phyloP scores from a whole-genome alignment of 1,140 invertebrate genomes.

The Hypothenemus hampei region DNA sequence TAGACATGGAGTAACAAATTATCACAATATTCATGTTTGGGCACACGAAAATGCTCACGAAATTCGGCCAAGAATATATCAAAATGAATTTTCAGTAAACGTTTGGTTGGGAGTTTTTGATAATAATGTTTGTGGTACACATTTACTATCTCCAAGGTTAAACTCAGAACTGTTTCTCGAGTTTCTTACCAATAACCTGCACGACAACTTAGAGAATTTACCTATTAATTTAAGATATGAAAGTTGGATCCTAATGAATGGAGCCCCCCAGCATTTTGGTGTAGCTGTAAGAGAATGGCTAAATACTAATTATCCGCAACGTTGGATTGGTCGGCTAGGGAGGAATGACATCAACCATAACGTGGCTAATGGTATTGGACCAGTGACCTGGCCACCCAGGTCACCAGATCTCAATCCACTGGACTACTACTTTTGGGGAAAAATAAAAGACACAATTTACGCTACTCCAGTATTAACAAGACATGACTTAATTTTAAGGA shows the following conservation, averaged over 20 bases:
- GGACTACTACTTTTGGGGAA: too few species aligned
- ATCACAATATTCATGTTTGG: slow-evolving; percentile 8
- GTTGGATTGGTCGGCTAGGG: slow-evolving; percentile 2
- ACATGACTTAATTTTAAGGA: too few species aligned
- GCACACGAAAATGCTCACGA: not conserved
- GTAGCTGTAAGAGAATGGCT: too few species aligned
- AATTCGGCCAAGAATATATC: slow-evolving; percentile 1
- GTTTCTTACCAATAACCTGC: slow-evolving; percentile 9
- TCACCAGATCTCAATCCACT: too few species aligned
- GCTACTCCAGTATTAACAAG: too few species aligned
- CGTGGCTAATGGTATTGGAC: slow-evolving; percentile 4
- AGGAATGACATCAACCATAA: not conserved
- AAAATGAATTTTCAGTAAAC: slow-evolving; percentile 8
- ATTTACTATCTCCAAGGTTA: slow-evolving; percentile 1
- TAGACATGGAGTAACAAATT: not conserved
- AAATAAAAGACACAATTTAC: too few species aligned
- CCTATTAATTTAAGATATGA: too few species aligned
- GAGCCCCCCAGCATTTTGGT: too few species aligned
- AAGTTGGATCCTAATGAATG: too few species aligned
- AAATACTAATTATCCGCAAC: too few species aligned
- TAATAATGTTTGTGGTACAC: slow-evolving; percentile 9
- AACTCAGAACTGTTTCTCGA: slow-evolving; percentile 9
- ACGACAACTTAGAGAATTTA: not conserved
- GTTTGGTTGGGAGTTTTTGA: slow-evolving; percentile 4
- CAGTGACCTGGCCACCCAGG: too few species aligned